Base-by-base conservation (phyloP, 2,888 invertebrate species). In the Dromius quadrimaculatus region DNA sequence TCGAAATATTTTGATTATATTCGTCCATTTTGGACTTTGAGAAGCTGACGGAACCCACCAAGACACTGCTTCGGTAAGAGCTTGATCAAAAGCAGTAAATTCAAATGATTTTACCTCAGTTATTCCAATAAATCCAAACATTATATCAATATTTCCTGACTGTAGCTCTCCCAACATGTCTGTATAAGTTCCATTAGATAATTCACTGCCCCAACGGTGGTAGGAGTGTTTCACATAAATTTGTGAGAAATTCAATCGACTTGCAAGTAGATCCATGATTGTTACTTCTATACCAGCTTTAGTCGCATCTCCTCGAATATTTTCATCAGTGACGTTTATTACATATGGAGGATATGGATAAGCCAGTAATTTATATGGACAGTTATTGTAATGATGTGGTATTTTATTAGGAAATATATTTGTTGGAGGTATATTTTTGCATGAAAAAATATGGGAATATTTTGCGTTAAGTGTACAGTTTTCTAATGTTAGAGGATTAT, bases 271-370 rank as follows among this genome's bases (percentile, higher is more conserved):
- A n/a, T 63, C 71, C 15, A 76, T 19, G 9, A 75, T 45, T n/a
- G 72, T 41, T 2, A 76, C 71, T 70, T 76, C 76, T 23, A 73
- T 72, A 13, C 76, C 76, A 17, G 74, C 75, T 36, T 73, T 62
- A 28, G 20, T 22, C 5, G 36, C 4, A 59, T 71, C 66, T n/a
- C n/a, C n/a, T n/a, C n/a, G n/a, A n/a, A n/a, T n/a, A 38, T 45
- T 41, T 47, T 20, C 8, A 13, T 43, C 71, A 8, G 32, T 11
- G 5, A 64, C 19, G 63, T 76, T 59, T n/a, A 76, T 71, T 6
- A 76, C 72, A 36, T 74, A 76, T 9, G 76, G 76, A 1, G 72
- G 69, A 13, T 74, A 15, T 15, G 23, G 43, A 32, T 72, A 66
- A 3, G 73, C 57, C 3, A 74, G 19, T 11, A 75, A 63, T 34